Conservation (phyloP, 2,113 vertebrate species). For the Chamaea fasciata region DNA sequence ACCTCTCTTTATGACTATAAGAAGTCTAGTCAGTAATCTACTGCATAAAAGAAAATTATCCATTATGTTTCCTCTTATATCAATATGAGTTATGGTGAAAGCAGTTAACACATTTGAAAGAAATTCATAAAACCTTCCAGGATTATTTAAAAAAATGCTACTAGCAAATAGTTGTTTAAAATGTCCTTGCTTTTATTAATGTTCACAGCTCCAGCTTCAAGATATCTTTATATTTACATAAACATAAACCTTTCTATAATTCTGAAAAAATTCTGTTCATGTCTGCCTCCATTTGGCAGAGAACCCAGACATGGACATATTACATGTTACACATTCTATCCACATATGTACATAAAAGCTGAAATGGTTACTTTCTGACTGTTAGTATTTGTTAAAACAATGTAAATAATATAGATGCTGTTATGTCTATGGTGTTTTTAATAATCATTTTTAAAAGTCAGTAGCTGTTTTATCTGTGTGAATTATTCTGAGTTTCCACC, state of each 20-base stretch:
- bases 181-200: neutral
- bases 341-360: neutral
- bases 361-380: neutral
- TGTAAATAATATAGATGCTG: neutral
- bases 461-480: neutral
- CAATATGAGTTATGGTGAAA: neutral
- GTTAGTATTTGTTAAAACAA: neutral
- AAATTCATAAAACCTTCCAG: neutral
- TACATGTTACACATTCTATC: rapidly evolving
- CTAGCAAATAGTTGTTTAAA: neutral
- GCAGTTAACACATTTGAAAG: neutral
- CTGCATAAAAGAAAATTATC: neutral
- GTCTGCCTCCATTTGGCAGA: neutral
- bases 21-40: neutral
- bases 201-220: neutral
- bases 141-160: neutral
- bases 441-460: neutral
- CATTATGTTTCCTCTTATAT: neutral
- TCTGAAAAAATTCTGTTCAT: neutral
- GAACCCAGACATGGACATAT: neutral
- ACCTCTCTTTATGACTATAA: neutral
- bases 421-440: neutral
- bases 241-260: neutral
- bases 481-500: neutral
- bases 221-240: neutral